Evolutionary conservation across 2,888 invertebrate species (phyloP).

Genomic region (Opisthograptis luteolata): DNA sequence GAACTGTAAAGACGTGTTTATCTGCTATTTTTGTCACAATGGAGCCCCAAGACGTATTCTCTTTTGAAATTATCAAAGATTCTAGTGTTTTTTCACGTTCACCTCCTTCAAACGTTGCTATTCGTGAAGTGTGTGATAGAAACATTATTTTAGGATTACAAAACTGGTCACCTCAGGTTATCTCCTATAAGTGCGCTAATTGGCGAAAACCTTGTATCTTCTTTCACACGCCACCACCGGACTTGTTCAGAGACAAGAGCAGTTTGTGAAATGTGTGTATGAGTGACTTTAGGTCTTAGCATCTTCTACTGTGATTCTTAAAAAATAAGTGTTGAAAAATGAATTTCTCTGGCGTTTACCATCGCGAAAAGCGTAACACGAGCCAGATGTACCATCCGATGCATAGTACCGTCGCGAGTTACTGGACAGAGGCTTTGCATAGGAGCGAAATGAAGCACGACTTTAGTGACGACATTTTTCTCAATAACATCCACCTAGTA

Average conservation of each 20-base stretch:
- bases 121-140: conserved; percentile 58
- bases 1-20: conserved; percentile 79
- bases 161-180: conserved; percentile 50
- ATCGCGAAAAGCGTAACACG: conserved; percentile 60
- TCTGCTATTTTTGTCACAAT: conserved; percentile 68
- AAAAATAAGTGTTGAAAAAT: conserved; percentile 45
- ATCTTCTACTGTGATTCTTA: conserved; percentile 38
- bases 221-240: conserved; percentile 62
- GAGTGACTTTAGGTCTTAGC: conserved; percentile 27
- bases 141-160: conserved; percentile 39
- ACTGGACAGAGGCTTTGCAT: conserved; percentile 55
- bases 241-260: conserved; percentile 50
- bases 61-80: conserved; percentile 61
- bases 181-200: conserved; percentile 48
- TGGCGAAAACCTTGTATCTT: conserved; percentile 47
- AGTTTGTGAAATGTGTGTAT: conserved; percentile 32
- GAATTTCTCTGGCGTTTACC: conserved; percentile 59
- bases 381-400: conserved; percentile 50
- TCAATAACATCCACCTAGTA: conserved; percentile 62
- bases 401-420: conserved; percentile 59
- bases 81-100: conserved; percentile 45
- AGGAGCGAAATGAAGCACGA: conserved; percentile 58
- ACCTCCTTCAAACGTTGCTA: conserved; percentile 46
- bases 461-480: conserved; percentile 56
- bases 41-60: conserved; percentile 68